Base-by-base conservation (phyloP, 2,888 invertebrate species). In the Ellobium chinense region DNA sequence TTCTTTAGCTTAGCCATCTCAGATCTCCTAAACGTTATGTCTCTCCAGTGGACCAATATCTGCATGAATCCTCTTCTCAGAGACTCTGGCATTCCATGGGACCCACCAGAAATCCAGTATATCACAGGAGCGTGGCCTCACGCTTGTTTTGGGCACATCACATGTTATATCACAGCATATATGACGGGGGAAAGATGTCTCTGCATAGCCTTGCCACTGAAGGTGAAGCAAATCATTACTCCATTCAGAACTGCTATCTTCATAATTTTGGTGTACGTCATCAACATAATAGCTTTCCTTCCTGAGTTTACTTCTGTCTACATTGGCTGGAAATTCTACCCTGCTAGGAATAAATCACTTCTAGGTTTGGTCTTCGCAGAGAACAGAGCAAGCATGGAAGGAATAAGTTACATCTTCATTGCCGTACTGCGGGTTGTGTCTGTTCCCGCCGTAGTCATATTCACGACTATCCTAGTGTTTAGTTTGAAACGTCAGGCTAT, bases 151-250 rank as follows among this genome's bases (percentile, higher is more conserved):
- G 18, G 54, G 21, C n/a, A 56, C 54, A 70, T 70, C 2, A 70
- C 69, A n/a, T 31, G 69, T 12, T 70, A 31, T n/a, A 70, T 54
- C 0, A 70, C 69, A 31, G n/a, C 31, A 34, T 70, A 70, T 34
- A 54, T 70, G 9, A 70, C 69, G 9, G 31, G 9, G 0, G 69
- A 70, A 31, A 54, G 69, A n/a, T 70, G 56, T 31, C 1, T 70
- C 0, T 37, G 54, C 27, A 70, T 70, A 9, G 31, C 69, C 24
- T 31, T 56, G 3, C 69, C 69, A 1, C 24, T 70, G 56, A 70
- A 70, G 34, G 69, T 70, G 56, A 70, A 70, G 37, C 54, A 54
- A 31, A 70, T 70, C 1, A 29, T 70, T 4, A 70, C 54, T 5
- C 18, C 21, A 5, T 31, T 1, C 7, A 70, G 9, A 34, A 70